phyloP scores from a whole-genome alignment of 1,140 invertebrate genomes.

The Drosophila mauritiana region DNA sequence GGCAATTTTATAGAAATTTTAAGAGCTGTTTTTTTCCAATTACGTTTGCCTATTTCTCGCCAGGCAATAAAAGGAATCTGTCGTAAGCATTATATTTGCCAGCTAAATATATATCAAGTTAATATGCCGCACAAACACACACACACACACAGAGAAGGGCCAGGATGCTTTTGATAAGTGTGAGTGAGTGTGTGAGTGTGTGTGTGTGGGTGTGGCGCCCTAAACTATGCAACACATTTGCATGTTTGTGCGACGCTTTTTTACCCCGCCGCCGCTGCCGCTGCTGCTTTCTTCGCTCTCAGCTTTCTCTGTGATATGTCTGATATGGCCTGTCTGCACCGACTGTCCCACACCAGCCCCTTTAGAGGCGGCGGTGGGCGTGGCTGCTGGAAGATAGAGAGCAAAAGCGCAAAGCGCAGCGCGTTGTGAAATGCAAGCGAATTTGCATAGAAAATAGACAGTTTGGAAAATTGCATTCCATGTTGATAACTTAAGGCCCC shows the following conservation, averaged over 20 bases:
- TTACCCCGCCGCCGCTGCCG: neutral
- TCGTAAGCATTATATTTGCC: slow-evolving; percentile 68
- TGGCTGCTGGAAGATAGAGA: slow-evolving; percentile 10
- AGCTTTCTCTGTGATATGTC: slow-evolving; percentile 16
- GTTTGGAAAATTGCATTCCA: slow-evolving; percentile 82
- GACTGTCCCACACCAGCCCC: neutral
- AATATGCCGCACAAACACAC: slow-evolving; percentile 51
- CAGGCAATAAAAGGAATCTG: slow-evolving; percentile 34
- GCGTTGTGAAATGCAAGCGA: slow-evolving; percentile 72
- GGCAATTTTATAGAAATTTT: no score
- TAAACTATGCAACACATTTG: slow-evolving; percentile 80
- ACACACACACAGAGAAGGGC: slow-evolving; percentile 4
- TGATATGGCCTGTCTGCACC: slow-evolving; percentile 42
- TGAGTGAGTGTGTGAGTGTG: no score
- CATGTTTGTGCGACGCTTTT: slow-evolving; percentile 66
- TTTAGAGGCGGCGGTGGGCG: neutral
- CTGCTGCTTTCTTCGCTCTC: slow-evolving; percentile 26
- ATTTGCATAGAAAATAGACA: slow-evolving; percentile 82
- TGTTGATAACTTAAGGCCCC: slow-evolving; percentile 81
- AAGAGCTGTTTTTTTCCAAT: slow-evolving; percentile 1
- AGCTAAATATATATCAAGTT: slow-evolving; percentile 72
- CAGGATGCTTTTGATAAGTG: slow-evolving; percentile 24
- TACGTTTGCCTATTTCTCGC: slow-evolving; percentile 3
- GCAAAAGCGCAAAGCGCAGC: slow-evolving; percentile 30
- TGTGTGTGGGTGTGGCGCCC: slow-evolving; percentile 36